Conservation (phyloP, 2,113 vertebrate genomes). For the Martes martes region DNA sequence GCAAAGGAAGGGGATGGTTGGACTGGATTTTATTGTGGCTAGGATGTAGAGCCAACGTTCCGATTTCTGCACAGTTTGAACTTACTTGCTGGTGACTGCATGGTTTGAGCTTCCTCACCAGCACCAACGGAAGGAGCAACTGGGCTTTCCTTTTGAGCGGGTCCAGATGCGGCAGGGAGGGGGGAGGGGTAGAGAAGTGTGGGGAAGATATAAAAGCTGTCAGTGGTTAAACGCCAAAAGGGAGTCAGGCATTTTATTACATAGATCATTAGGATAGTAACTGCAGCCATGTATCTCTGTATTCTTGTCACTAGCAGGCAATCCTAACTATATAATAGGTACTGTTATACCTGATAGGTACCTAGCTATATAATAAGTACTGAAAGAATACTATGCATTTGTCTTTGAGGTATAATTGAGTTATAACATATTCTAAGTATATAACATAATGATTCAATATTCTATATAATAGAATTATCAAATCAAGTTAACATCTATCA, state of each 20-base stretch:
- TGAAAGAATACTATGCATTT: neutral
- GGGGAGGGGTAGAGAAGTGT: neutral
- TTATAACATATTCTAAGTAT: neutral
- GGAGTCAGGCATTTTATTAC: neutral
- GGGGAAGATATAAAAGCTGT: neutral
- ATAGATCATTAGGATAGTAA: neutral
- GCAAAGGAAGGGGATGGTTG: neutral
- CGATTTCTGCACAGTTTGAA: neutral
- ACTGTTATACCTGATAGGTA: neutral
- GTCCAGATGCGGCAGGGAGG: neutral
- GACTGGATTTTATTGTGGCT: neutral
- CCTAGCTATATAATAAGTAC: neutral
- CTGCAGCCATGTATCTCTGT: neutral
- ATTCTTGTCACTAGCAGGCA: neutral
- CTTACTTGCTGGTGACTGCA: neutral
- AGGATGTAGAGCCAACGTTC: neutral
- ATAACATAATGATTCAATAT: neutral
- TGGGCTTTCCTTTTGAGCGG: neutral
- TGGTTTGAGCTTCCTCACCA: neutral
- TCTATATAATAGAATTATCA: neutral
- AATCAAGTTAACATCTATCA: neutral
- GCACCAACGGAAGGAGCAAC: no score
- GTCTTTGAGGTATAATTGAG: neutral
- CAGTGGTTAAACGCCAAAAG: neutral
- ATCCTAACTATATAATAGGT: neutral